These are phyloP conservation scores for Shinisaurus crocodilurus DNA, from an alignment of 2,113 vertebrate species.

Conservation along the genomic window DNA sequence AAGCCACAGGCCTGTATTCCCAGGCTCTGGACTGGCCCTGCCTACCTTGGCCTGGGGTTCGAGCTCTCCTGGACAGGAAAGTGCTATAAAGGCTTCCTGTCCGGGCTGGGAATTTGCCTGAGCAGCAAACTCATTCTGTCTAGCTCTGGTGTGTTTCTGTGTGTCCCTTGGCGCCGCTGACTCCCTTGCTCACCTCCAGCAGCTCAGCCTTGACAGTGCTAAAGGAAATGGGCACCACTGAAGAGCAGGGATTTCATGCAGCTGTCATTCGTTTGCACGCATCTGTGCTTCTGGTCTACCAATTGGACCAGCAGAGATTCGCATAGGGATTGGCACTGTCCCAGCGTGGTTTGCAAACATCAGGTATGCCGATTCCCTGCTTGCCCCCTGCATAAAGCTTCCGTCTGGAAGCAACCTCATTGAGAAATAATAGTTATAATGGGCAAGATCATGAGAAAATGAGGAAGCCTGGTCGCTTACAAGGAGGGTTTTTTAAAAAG, in stretches of 20 bases:
- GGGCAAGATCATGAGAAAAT: neutral
- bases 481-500: neutral
- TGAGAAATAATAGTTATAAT: neutral
- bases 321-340: neutral
- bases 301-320: neutral
- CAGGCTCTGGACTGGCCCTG: neutral
- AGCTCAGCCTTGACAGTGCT: no score
- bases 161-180: no score
- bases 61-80: no score
- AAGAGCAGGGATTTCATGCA: neutral
- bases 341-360: neutral
- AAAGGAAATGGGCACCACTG: no score
- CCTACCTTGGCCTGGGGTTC: neutral
- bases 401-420: neutral
- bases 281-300: neutral
- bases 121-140: no score
- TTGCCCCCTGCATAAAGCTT: neutral
- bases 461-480: rapidly evolving
- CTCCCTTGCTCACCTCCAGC: no score
- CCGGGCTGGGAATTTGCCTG: no score
- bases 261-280: neutral
- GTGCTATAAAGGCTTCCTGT: no score
- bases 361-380: neutral
- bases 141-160: no score
- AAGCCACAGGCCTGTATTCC: no score